Conservation (phyloP, 2,888 invertebrate genomes). For the Drymonia ruficornis region DNA sequence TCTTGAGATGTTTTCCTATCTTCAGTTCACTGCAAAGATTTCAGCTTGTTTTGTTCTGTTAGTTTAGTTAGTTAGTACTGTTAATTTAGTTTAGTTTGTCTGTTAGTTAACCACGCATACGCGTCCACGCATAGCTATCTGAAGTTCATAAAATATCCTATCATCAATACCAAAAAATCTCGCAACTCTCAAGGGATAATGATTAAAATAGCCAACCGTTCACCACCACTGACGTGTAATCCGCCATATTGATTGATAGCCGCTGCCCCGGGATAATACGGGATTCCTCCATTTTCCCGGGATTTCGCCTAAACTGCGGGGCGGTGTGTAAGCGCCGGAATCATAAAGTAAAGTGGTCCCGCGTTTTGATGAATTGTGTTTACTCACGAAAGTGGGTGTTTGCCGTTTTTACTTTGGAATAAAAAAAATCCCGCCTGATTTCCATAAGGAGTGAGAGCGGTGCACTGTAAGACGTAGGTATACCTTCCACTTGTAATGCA, state of each 20-base stretch:
- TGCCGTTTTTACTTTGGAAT: not conserved
- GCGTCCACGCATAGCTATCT: too few species aligned
- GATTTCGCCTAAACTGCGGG: conserved; percentile 52
- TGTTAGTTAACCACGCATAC: too few species aligned
- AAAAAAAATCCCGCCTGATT: not conserved
- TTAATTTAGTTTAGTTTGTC: too few species aligned
- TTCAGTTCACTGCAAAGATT: too few species aligned
- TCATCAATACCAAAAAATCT: conserved; percentile 3
- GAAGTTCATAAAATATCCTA: too few species aligned
- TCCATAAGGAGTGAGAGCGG: too few species aligned
- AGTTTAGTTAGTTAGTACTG: too few species aligned
- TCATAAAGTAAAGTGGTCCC: conserved; percentile 18
- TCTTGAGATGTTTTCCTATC: too few species aligned
- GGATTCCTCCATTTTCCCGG: conserved; percentile 65
- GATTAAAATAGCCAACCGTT: conserved; percentile 65
- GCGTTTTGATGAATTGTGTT: conserved; percentile 40
- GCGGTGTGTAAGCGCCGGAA: conserved; percentile 40
- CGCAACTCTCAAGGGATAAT: conserved; percentile 57
- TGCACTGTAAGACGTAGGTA: too few species aligned
- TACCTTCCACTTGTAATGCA: too few species aligned
- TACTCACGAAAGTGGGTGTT: conserved; percentile 9
- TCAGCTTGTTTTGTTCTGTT: too few species aligned
- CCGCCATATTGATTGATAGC: conserved; percentile 74
- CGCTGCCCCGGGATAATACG: conserved; percentile 55
- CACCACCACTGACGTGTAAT: conserved; percentile 51